phyloP scores from a whole-genome alignment of 2,888 invertebrate genomes.

The Sepiola atlantica region DNA sequence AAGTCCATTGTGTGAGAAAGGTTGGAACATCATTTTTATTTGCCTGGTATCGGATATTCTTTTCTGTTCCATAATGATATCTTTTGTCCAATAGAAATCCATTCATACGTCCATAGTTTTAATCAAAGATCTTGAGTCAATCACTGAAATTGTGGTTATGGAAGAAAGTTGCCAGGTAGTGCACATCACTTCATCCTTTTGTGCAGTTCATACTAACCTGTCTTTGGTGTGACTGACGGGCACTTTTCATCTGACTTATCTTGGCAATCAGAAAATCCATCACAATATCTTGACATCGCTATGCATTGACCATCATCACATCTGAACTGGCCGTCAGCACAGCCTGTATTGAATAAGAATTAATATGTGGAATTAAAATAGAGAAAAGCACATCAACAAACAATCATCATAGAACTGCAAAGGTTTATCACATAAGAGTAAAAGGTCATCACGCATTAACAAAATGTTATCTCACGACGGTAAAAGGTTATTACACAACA shows the following conservation, averaged over 20 bases:
- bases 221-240: background rate
- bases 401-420: background rate
- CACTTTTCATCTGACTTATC: constrained; percentile 60
- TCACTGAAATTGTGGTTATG: background rate
- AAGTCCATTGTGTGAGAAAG: background rate
- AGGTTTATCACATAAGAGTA: no score
- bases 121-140: background rate
- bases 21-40: background rate
- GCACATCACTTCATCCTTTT: background rate
- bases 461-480: no score
- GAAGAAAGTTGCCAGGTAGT: background rate
- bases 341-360: constrained; percentile 47
- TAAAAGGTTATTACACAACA: no score
- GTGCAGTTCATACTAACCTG: background rate
- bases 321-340: constrained; percentile 49
- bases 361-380: background rate
- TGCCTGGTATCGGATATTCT: background rate
- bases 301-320: constrained; percentile 59
- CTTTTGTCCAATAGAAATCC: background rate
- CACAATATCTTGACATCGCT: constrained; percentile 48
- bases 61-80: background rate
- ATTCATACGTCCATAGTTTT: background rate
- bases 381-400: background rate
- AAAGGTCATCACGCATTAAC: no score
- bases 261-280: constrained; percentile 54